phyloP scores from a whole-genome alignment of 2,888 invertebrate species.

The Alcis repandata region DNA sequence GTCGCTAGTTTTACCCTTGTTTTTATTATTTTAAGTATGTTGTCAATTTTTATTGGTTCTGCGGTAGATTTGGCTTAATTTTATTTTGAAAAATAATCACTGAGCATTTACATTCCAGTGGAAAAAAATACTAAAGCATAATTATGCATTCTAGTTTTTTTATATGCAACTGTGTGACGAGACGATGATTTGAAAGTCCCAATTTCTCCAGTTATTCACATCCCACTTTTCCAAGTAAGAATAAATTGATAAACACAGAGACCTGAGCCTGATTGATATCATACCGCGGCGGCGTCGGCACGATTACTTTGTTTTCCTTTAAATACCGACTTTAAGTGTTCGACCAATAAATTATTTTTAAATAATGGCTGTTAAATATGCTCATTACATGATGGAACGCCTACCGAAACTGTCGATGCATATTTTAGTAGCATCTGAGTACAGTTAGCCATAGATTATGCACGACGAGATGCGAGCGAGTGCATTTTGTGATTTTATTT shows the following conservation, averaged over 20 bases:
- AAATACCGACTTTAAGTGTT: conserved; percentile 35
- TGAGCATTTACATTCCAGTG: too few species aligned
- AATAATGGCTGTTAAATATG: conserved; percentile 72
- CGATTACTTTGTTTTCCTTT: conserved; percentile 32
- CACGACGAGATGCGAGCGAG: conserved; percentile 19
- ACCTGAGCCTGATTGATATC: conserved; percentile 24
- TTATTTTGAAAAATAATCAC: too few species aligned
- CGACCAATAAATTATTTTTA: conserved; percentile 69
- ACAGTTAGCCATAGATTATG: conserved; percentile 68
- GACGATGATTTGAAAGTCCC: too few species aligned
- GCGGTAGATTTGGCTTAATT: too few species aligned
- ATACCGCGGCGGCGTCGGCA: conserved; percentile 11
- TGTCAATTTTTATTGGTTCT: too few species aligned
- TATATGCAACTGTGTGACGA: too few species aligned
- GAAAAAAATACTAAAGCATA: too few species aligned
- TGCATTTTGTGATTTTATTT: not conserved
- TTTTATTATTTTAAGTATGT: too few species aligned
- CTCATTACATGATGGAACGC: conserved; percentile 77
- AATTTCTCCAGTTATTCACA: not conserved
- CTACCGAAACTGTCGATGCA: conserved; percentile 77
- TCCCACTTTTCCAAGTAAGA: conserved; percentile 9
- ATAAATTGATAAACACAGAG: conserved; percentile 17
- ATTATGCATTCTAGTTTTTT: too few species aligned
- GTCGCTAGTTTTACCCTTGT: too few species aligned
- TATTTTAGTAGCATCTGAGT: conserved; percentile 74